A percentile compares a stretch with the other conserved stretches of the same genome.
These are phyloP conservation scores for Sinella curviseta DNA, from an alignment of 1,140 invertebrate species.

Conservation along the genomic window DNA sequence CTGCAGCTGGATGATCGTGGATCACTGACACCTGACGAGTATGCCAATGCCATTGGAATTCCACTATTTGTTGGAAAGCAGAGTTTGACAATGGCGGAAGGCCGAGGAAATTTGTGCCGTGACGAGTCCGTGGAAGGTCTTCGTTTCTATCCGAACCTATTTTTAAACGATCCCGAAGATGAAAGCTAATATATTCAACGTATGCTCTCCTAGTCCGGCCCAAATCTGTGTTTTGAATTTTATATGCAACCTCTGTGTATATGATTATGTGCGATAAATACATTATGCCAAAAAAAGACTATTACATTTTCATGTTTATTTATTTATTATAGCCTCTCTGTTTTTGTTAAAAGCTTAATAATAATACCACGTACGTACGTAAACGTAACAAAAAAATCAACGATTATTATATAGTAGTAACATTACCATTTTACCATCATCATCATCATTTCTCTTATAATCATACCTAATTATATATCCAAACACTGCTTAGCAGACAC, in stretches of 20 bases:
- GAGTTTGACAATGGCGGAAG: constrained; percentile 78
- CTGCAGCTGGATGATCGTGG: constrained; percentile 70
- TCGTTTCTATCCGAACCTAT: constrained; percentile 86
- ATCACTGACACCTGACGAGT: constrained; percentile 78
- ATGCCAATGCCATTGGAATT: constrained; percentile 76
- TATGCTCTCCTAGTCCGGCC: no score
- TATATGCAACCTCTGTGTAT: neutral
- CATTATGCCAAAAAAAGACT: neutral
- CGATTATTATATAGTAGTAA: neutral
- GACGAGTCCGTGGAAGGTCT: constrained; percentile 93
- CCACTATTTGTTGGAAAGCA: constrained; percentile 87
- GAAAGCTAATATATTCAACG: no score
- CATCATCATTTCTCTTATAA: neutral
- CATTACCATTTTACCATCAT: neutral
- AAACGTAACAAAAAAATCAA: constrained; percentile 16
- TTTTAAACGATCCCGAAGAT: constrained; percentile 57
- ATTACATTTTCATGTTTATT: neutral
- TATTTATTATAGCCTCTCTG: constrained; percentile 19
- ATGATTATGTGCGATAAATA: neutral
- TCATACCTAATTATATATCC: no score
- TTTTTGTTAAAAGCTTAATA: constrained; percentile 15
- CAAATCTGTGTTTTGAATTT: no score
- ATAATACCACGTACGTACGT: neutral
- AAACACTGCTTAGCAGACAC: no score
- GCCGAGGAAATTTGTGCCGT: constrained; percentile 78